phyloP scores from a whole-genome alignment of 2,113 vertebrate genomes.

The Alces alces region DNA sequence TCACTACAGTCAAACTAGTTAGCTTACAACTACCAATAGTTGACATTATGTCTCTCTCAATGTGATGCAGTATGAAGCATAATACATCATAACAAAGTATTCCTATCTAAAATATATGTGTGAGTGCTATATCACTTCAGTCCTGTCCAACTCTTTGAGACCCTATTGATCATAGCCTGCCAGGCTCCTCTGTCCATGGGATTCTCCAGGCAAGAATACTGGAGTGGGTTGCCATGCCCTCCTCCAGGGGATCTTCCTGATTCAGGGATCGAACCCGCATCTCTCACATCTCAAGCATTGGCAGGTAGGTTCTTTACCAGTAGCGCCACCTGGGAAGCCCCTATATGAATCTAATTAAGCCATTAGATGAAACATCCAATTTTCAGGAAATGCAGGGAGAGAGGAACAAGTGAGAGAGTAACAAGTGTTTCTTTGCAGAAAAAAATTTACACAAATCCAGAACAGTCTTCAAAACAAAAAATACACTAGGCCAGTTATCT shows the following conservation, averaged over 20 bases:
- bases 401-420: not conserved
- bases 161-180: not conserved
- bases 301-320: not conserved
- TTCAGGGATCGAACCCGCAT: accelerated
- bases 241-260: not conserved
- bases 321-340: not conserved
- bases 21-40: not conserved
- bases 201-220: not conserved
- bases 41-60: not conserved
- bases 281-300: not conserved
- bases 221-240: not conserved
- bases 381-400: not conserved
- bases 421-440: not conserved
- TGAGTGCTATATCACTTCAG: not conserved
- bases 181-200: not conserved
- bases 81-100: not conserved
- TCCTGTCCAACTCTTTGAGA: not conserved
- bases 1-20: not conserved
- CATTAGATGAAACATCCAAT: not conserved
- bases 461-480: not conserved
- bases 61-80: not conserved
- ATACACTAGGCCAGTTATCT: not conserved
- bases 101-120: not conserved
- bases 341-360: not conserved
- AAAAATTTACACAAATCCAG: not conserved